Percentiles rank a stretch among this genome's conserved stretches.
Evolutionary conservation across 1,140 invertebrate genomes (phyloP).

Genomic region (Drosophila bocki): DNA sequence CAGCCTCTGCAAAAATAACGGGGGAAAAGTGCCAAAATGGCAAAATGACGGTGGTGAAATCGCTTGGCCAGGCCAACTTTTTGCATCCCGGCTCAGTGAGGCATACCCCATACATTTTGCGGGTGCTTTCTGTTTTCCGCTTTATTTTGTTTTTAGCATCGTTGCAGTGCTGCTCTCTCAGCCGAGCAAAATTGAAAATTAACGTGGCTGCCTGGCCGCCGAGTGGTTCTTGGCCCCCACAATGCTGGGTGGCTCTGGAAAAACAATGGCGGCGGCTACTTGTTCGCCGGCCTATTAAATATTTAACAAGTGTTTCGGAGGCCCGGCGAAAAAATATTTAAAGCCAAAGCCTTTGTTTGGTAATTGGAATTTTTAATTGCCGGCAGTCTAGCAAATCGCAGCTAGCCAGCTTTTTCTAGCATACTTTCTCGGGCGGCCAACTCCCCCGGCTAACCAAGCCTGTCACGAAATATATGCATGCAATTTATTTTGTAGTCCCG

Average conservation of each 20-base stretch:
- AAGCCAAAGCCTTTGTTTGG: constrained; percentile 57
- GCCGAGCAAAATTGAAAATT: constrained; percentile 78
- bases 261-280: constrained; percentile 56
- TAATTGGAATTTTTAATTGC: constrained; percentile 59
- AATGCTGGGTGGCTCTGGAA: constrained; percentile 20
- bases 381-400: constrained; percentile 33
- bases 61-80: constrained; percentile 65
- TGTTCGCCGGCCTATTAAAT: constrained; percentile 69
- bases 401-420: constrained; percentile 26
- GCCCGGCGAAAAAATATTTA: constrained; percentile 51
- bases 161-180: constrained; percentile 37
- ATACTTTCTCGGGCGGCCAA: constrained; percentile 43
- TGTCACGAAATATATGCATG: constrained; percentile 51
- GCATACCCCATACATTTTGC: constrained; percentile 45
- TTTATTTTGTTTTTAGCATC: constrained; percentile 26
- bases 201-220: constrained; percentile 55
- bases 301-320: constrained; percentile 63
- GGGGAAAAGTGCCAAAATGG: constrained; percentile 26
- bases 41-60: constrained; percentile 63
- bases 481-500: constrained; percentile 59
- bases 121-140: neutral
- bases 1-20: constrained; percentile 85
- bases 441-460: constrained; percentile 4
- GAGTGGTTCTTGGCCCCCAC: constrained; percentile 38
- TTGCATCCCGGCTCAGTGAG: constrained; percentile 32